These are phyloP conservation scores for Hiodon alosoides DNA, from an alignment of 2,113 vertebrate species.

Conservation along the genomic window DNA sequence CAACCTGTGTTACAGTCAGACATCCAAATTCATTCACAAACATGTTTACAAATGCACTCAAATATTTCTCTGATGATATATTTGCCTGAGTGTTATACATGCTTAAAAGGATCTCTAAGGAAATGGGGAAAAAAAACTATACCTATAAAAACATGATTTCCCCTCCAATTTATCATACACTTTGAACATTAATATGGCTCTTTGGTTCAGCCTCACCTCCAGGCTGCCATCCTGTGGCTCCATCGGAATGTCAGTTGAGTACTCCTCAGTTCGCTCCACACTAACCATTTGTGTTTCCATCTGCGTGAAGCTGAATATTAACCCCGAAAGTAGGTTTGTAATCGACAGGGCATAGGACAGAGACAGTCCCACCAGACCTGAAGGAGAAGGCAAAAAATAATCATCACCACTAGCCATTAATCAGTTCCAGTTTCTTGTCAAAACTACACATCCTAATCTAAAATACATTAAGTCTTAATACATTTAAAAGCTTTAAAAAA, in stretches of 20 bases:
- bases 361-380: constrained; percentile 86
- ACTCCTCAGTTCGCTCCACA: constrained; percentile 87
- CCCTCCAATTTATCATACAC: neutral
- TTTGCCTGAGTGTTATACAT: too few species aligned
- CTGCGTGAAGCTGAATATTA: constrained; percentile 84
- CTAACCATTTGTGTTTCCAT: constrained; percentile 94
- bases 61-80: too few species aligned
- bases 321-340: constrained; percentile 77
- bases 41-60: too few species aligned
- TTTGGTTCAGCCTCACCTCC: constrained; percentile 54
- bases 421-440: neutral
- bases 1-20: neutral
- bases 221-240: constrained; percentile 65
- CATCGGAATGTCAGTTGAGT: constrained; percentile 68
- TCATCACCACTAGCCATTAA: neutral
- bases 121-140: too few species aligned
- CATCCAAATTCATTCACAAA: too few species aligned
- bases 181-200: too few species aligned
- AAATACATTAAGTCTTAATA: too few species aligned
- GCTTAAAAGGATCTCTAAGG: too few species aligned
- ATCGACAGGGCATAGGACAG: constrained; percentile 89
- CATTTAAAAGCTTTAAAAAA: too few species aligned
- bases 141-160: neutral
- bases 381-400: constrained; percentile 8
- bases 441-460: too few species aligned